phyloP scores from a whole-genome alignment of 2,113 vertebrate genomes.

The Diadophis punctatus region DNA sequence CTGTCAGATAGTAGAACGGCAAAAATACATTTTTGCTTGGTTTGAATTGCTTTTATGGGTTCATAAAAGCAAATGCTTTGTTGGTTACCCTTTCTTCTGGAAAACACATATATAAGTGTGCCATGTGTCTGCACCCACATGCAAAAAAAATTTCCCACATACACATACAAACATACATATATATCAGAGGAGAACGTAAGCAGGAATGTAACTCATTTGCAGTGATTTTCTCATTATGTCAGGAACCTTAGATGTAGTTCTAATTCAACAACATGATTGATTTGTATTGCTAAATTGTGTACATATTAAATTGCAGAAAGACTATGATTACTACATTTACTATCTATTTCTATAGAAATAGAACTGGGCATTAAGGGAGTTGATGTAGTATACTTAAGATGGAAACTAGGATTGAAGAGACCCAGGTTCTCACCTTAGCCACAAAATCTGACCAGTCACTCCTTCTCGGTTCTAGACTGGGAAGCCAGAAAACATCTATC shows the following conservation, averaged over 20 bases:
- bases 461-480: neutral
- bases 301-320: neutral
- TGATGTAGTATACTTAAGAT: neutral
- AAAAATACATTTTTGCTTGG: constrained; percentile 8
- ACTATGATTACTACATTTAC: neutral
- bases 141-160: neutral
- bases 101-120: neutral
- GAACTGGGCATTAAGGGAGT: neutral
- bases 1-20: neutral
- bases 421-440: neutral
- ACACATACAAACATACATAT: neutral
- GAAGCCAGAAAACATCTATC: neutral
- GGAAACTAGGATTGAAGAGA: neutral
- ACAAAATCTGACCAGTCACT: neutral
- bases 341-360: neutral
- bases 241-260: neutral
- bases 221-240: neutral
- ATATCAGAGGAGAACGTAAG: neutral
- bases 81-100: neutral
- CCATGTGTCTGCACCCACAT: neutral
- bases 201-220: neutral
- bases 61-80: neutral
- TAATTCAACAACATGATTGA: neutral
- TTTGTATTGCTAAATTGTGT: neutral
- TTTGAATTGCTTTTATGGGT: neutral